Evolutionary conservation across 2,113 vertebrate species (phyloP).

Genomic region (Menidia beryllina): DNA sequence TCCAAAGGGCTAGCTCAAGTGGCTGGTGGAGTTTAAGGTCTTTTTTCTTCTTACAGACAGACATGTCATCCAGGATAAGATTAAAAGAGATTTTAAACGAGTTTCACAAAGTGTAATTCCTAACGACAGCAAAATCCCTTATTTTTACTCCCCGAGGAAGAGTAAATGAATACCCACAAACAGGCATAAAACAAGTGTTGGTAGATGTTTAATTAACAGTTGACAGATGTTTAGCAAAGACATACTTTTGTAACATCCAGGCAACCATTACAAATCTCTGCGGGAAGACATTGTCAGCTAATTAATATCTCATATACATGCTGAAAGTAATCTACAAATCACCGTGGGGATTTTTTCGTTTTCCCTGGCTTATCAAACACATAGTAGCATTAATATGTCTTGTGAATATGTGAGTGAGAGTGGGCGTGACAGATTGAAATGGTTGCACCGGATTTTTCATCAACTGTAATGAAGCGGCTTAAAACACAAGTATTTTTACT

Average conservation of each 20-base stretch:
- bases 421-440: not conserved
- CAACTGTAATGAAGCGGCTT: not conserved
- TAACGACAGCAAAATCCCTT: not conserved
- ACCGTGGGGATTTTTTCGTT: not conserved
- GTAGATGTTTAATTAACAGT: constrained; percentile 39
- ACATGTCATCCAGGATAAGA: constrained; percentile 1
- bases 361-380: not conserved
- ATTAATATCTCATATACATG: constrained; percentile 5
- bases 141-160: constrained; percentile 6
- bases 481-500: too few species aligned
- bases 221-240: constrained; percentile 33
- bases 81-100: constrained; percentile 11
- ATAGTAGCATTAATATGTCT: not conserved
- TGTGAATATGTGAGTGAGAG: not conserved
- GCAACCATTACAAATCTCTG: not conserved
- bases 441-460: not conserved
- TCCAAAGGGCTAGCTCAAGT: constrained; percentile 19
- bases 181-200: constrained; percentile 12
- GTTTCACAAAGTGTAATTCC: not conserved
- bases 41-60: not conserved
- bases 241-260: constrained; percentile 10
- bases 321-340: not conserved
- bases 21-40: constrained; percentile 1
- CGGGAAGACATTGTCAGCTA: not conserved
- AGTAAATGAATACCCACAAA: not conserved